Conservation (phyloP, 2,888 invertebrate species). For the Latheticus oryzae region DNA sequence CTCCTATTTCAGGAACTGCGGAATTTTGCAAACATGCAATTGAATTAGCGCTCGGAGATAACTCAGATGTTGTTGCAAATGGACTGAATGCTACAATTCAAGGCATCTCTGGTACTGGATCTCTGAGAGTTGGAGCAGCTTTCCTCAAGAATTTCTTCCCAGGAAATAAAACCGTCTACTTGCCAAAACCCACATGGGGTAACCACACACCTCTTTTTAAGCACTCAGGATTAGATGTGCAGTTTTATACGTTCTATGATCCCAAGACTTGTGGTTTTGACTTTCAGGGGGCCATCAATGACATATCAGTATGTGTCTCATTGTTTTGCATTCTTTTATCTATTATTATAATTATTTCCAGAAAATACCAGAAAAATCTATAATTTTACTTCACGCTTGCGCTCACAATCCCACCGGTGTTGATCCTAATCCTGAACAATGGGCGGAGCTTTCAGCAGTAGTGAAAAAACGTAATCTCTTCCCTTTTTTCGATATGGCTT, state of each 20-base stretch:
- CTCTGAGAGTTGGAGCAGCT: slow-evolving; percentile 91
- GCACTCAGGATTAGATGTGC: slow-evolving; percentile 84
- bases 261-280: slow-evolving; percentile 94
- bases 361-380: slow-evolving; percentile 92
- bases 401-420: slow-evolving; percentile 99
- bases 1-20: slow-evolving; percentile 87
- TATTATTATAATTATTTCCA: slow-evolving; percentile 62
- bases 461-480: slow-evolving; percentile 85
- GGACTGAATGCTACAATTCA: slow-evolving; percentile 82
- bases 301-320: slow-evolving; percentile 81
- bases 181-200: slow-evolving; percentile 97
- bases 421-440: slow-evolving; percentile 88
- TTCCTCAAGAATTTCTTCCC: slow-evolving; percentile 86
- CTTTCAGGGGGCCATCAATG: slow-evolving; percentile 88
- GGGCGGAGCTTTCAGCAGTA: slow-evolving; percentile 86
- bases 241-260: slow-evolving; percentile 94
- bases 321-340: background rate
- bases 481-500: slow-evolving; percentile 98
- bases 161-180: slow-evolving; percentile 83
- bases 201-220: slow-evolving; percentile 97
- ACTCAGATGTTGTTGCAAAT: slow-evolving; percentile 75
- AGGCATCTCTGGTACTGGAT: slow-evolving; percentile 97
- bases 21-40: slow-evolving; percentile 89
- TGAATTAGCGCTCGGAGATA: slow-evolving; percentile 87
- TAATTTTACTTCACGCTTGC: slow-evolving; percentile 95